phyloP scores from a whole-genome alignment of 2,113 vertebrate species.

The Philantomba maxwellii region DNA sequence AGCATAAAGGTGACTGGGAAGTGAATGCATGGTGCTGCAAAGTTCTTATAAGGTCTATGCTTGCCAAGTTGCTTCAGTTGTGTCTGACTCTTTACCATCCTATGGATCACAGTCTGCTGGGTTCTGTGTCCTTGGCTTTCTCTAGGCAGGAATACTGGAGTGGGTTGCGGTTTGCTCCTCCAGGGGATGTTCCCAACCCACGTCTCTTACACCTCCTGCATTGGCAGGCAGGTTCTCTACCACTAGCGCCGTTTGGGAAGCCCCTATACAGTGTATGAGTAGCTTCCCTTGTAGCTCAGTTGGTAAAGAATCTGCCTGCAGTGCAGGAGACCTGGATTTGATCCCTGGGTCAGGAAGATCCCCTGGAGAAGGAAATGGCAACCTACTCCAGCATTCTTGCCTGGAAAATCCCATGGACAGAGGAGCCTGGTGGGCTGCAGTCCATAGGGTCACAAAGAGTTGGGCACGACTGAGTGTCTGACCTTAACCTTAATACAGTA shows the following conservation, averaged over 20 bases:
- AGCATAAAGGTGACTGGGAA: background rate
- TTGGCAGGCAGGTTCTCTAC: background rate
- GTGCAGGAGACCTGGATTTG: background rate
- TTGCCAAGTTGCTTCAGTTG: background rate
- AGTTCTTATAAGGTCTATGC: background rate
- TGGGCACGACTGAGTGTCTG: rapidly evolving
- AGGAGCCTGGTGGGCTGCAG: background rate
- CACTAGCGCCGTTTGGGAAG: background rate
- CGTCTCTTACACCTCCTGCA: background rate
- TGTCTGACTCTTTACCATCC: background rate
- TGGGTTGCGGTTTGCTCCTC: background rate
- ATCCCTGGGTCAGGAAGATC: background rate
- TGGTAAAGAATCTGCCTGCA: background rate
- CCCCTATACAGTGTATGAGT: background rate
- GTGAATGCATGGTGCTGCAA: background rate
- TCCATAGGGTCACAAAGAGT: background rate
- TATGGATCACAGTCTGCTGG: rapidly evolving
- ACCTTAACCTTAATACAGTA: background rate
- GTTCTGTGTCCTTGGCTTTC: background rate
- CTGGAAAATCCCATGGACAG: background rate
- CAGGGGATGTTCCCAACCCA: background rate
- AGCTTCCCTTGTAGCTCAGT: background rate
- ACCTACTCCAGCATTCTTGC: background rate
- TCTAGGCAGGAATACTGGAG: background rate
- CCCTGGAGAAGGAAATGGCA: background rate